Evolutionary conservation across 1,140 invertebrate species (phyloP).

Genomic region (Monomorium pharaonis): DNA sequence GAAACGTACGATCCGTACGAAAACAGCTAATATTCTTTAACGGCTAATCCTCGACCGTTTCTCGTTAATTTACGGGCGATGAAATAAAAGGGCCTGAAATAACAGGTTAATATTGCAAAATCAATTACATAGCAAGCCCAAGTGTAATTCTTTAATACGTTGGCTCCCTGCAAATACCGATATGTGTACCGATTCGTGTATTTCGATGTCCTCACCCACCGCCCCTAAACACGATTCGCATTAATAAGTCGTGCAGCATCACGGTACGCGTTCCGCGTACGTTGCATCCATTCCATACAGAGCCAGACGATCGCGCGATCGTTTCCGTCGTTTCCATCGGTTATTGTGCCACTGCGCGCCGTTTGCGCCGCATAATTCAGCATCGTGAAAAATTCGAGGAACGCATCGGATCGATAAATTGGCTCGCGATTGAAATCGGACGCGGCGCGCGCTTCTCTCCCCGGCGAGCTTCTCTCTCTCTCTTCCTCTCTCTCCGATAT

Average conservation of each 20-base stretch:
- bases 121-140: neutral
- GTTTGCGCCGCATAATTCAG: constrained; percentile 6
- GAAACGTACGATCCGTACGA: constrained; percentile 8
- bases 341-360: neutral
- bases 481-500: too few relatives aligned
- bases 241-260: neutral
- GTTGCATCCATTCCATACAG: neutral
- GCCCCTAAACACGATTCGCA: neutral
- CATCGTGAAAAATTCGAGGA: constrained; percentile 24
- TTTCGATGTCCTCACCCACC: too few relatives aligned
- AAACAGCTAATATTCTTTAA: constrained; percentile 18
- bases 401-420: constrained; percentile 42
- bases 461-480: neutral
- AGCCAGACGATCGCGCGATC: neutral
- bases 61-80: constrained; percentile 5
- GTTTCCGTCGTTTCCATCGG: neutral
- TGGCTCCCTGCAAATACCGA: neutral
- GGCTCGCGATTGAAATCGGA: constrained; percentile 48
- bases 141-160: neutral
- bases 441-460: neutral
- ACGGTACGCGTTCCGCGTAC: neutral
- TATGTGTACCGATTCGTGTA: neutral
- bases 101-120: neutral
- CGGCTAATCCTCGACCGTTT: neutral
- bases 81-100: neutral